These are phyloP conservation scores for Colletes collaris DNA, from an alignment of 2,888 invertebrate genomes.

Conservation along the genomic window DNA sequence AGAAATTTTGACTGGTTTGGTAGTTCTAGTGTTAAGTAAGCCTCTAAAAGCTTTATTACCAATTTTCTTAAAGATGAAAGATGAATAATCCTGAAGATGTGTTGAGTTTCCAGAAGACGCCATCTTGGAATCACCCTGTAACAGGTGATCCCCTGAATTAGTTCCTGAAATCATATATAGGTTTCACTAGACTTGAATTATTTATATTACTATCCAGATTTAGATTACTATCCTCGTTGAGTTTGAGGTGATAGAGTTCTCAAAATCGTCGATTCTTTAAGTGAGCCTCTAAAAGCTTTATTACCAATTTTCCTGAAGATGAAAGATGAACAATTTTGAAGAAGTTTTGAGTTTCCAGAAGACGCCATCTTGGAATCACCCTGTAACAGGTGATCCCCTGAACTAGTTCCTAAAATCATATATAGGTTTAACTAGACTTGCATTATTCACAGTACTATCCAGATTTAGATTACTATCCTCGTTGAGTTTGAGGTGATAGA, in stretches of 20 bases:
- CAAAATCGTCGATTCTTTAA: constrained; percentile 38
- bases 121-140: no score
- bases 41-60: no score
- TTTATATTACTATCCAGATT: constrained; percentile 2
- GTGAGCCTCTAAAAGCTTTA: no score
- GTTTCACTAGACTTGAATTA: neutral
- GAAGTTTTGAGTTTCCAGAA: no score
- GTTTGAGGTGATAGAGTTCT: neutral
- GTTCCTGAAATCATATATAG: neutral
- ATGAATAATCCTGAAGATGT: no score
- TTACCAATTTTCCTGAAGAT: no score
- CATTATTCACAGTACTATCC: constrained; percentile 2
- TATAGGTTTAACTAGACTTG: constrained; percentile 1
- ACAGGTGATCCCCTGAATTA: no score
- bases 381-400: neutral
- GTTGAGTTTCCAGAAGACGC: no score
- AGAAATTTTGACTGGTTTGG: no score
- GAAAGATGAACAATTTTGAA: no score
- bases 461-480: neutral
- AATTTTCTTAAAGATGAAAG: no score
- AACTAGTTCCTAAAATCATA: constrained; percentile 10
- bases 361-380: neutral
- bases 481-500: constrained; percentile 10
- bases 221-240: neutral
- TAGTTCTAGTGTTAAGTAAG: no score